A percentile compares a stretch with the other conserved stretches of the same genome.
phyloP scores from a whole-genome alignment of 2,888 invertebrate genomes.

The Epistrophe grossulariae region DNA sequence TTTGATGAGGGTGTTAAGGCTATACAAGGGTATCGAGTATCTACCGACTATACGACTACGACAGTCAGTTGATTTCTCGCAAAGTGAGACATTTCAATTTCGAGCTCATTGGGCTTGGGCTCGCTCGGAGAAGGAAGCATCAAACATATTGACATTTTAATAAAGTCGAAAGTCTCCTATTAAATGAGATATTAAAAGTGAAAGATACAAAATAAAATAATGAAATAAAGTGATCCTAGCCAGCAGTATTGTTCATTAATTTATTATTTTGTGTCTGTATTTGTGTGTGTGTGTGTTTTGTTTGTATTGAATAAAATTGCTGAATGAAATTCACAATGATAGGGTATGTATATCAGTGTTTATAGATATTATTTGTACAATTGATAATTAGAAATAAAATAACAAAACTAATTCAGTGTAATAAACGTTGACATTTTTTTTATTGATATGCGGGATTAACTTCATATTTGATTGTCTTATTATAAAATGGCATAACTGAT shows the following conservation, averaged over 20 bases:
- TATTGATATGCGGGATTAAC: not conserved
- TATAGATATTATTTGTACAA: not conserved
- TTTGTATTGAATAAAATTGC: not conserved
- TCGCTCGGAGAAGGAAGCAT: conserved; percentile 15
- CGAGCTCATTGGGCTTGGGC: conserved; percentile 38
- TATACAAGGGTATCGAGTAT: not conserved
- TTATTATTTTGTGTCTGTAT: conserved; percentile 11
- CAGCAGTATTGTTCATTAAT: conserved; percentile 22
- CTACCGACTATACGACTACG: not conserved
- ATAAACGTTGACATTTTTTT: not conserved
- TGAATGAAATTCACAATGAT: conserved; percentile 29
- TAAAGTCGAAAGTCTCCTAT: conserved; percentile 3
- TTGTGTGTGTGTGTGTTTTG: not conserved
- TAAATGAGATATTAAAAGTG: conserved; percentile 38
- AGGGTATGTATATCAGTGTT: conserved; percentile 19
- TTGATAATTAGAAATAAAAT: not conserved
- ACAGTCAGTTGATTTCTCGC: conserved; percentile 44
- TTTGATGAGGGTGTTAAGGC: conserved; percentile 2
- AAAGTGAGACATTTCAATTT: conserved; percentile 61
- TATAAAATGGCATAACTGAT: no score
- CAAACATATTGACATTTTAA: conserved; percentile 35
- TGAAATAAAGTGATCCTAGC: conserved; percentile 29
- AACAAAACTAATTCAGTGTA: not conserved
- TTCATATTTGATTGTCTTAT: not conserved
- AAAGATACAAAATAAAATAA: conserved; percentile 9